Base-by-base conservation (phyloP, 2,797 vertebrate genomes). In the Characodon lateralis region DNA sequence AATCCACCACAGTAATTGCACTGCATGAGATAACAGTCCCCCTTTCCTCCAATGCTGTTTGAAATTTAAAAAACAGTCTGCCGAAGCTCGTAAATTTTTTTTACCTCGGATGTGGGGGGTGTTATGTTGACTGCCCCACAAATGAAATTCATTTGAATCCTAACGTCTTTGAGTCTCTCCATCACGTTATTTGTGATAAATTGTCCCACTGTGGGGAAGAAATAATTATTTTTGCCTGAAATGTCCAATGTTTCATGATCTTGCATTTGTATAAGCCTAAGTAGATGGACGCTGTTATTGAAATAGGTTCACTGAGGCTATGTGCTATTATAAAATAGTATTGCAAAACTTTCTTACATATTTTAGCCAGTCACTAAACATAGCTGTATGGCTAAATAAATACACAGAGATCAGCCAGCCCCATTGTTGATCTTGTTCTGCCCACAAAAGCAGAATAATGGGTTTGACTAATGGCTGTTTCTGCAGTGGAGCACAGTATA, bases 91-190 rank as follows among this genome's bases (percentile, higher is more conserved):
- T 50, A 83, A 59, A 85, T 39, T 10, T 12, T 78, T 72, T 83
- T 78, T 77, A 71, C 76, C 58, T 59, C 13, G 0, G 58, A 72
- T 78, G 78, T 74, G 39, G 80, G 77, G 82, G 84, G 79, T 69
- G 79, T 89, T 90, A 82, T 87, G 86, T 86, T 80, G 82, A 83
- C 85, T 84, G 83, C 76, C 78, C 83, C 66, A 80, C 88, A 90
- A 92, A 93, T 93, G 66, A 87, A 92, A 93, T 90, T 89, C 87
- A 91, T 88, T 88, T 89, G 85, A 91, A 91, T 89, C 89, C 85
- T 81, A 80, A 89, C 80, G 89, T 88, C 86, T 80, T 81, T 66
- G 77, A 83, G 84, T 90, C 74, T 87, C 89, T 93, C 88, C 80
- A 90, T 91, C 86, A 91, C 51, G 43, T 80, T 87, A 82, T 70